Base-by-base conservation (phyloP, 92 coral and sea anemone species). In the Bergia sp. region DNA sequence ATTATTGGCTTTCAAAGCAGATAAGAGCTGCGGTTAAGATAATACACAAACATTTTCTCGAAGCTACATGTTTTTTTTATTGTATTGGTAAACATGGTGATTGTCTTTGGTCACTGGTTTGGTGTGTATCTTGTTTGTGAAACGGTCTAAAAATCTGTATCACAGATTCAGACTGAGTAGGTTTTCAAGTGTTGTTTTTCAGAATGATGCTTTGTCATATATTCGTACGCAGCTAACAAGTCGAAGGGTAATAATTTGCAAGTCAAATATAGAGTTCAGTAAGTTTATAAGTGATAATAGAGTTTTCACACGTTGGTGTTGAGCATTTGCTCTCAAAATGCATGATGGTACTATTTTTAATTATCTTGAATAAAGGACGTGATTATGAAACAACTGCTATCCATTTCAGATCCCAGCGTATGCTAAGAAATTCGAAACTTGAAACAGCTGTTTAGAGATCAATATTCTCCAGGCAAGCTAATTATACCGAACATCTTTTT, bases 61-160 rank as follows among this genome's bases (percentile, higher is more conserved):
- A 11, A 45, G 8, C 87, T 71, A 71, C 66, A 84, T 1, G 79
- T 12, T 84, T 84, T 71, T 82, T 84, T 21, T 43, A 37, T 82
- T 69, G 42, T 69, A 69, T 69, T 42, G 71, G 65, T 44, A 71
- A 69, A 84, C 65, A 84, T 29, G 29, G 29, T 29, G 29, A 29
- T 84, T 69, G 79, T 72, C 18, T 84, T 73, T 71, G n/a, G 79
- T 15, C 44, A 18, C n/a, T 23, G 79, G 23, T 47, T 84, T 84
- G 42, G 58, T 71, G 69, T 18, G 20, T 18, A 61, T 61, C 69
- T 61, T 61, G 69, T 61, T 18, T 61, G 69, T 61, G 69, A 61
- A 61, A 61, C 2, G 77, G 41, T 43, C 5, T 11, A 20, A 11
- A 1, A 66, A 39, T 40, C 12, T 76, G 20, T 44, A 73, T 38